These are phyloP conservation scores for Leptobrachium leishanense DNA, from an alignment of 2,113 vertebrate species.

Conservation along the genomic window DNA sequence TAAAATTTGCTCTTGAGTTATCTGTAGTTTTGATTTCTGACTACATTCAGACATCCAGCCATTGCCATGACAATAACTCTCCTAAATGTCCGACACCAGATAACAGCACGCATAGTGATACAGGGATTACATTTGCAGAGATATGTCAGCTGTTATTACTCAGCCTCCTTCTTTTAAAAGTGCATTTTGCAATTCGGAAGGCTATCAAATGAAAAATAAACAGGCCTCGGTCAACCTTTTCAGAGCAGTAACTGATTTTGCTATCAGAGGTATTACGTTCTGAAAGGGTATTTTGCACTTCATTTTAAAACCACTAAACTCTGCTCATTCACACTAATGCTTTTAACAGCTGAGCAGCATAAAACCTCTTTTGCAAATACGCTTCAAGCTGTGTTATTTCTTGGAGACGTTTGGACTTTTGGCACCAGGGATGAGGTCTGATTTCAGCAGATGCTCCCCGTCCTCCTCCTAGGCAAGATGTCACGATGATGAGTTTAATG, in stretches of 20 bases:
- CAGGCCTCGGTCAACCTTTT: conserved; percentile 6
- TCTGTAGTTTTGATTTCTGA: background rate
- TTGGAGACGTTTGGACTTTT: conserved; percentile 11
- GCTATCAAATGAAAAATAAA: conserved; percentile 17
- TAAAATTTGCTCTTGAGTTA: background rate
- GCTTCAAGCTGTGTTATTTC: conserved; percentile 30
- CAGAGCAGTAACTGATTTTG: conserved; percentile 15
- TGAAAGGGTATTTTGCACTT: conserved; percentile 42
- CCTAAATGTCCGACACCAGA: background rate
- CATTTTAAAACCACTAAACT: conserved; percentile 40
- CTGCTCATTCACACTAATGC: conserved; percentile 30
- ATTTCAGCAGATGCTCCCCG: background rate
- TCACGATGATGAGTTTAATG: background rate
- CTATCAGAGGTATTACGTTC: conserved; percentile 29
- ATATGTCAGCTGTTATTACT: conserved; percentile 1
- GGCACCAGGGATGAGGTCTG: conserved; percentile 11
- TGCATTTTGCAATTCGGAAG: conserved; percentile 14
- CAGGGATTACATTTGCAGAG: conserved; percentile 6
- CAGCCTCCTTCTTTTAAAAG: background rate
- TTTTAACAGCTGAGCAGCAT: conserved; percentile 39
- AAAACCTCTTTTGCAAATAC: conserved; percentile 35
- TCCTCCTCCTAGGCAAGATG: background rate
- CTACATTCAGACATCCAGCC: background rate
- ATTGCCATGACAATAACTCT: background rate
- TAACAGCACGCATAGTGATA: background rate